phyloP scores from a whole-genome alignment of 2,113 vertebrate genomes.

The Ptilorrhoa leucosticta region DNA sequence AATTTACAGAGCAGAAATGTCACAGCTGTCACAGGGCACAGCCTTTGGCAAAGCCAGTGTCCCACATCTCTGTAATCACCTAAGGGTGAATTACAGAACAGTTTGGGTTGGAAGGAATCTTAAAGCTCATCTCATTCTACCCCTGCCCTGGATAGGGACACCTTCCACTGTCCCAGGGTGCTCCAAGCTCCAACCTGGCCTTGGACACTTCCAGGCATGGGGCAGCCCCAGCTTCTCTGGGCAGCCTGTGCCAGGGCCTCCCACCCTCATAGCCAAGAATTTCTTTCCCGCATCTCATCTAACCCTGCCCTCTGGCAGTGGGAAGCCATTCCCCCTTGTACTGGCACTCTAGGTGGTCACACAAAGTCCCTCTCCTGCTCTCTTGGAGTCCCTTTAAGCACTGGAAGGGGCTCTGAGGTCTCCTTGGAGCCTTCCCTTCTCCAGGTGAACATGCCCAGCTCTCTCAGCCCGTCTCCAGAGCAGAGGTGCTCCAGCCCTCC shows the following conservation, averaged over 20 bases:
- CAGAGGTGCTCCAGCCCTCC: neutral
- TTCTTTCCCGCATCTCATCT: neutral
- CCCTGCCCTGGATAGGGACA: neutral
- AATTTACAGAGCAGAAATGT: neutral
- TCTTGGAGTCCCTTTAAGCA: neutral
- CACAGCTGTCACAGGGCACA: neutral
- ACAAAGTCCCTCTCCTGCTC: neutral
- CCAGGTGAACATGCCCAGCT: neutral
- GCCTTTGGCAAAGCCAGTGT: neutral
- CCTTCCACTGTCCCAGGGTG: neutral
- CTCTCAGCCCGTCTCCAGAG: neutral
- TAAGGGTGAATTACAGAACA: neutral
- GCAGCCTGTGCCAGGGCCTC: neutral
- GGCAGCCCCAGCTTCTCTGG: neutral
- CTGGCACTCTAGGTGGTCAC: neutral
- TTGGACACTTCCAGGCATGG: neutral
- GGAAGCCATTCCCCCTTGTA: neutral
- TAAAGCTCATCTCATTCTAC: neutral
- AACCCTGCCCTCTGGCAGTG: neutral
- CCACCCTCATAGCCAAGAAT: neutral
- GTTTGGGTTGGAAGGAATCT: neutral
- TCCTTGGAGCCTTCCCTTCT: neutral
- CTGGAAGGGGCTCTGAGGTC: neutral
- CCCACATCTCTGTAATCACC: fast-evolving
- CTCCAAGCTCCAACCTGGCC: neutral